These are phyloP conservation scores for Sebastes oblongus DNA, from an alignment of 2,797 vertebrate genomes.

Conservation along the genomic window DNA sequence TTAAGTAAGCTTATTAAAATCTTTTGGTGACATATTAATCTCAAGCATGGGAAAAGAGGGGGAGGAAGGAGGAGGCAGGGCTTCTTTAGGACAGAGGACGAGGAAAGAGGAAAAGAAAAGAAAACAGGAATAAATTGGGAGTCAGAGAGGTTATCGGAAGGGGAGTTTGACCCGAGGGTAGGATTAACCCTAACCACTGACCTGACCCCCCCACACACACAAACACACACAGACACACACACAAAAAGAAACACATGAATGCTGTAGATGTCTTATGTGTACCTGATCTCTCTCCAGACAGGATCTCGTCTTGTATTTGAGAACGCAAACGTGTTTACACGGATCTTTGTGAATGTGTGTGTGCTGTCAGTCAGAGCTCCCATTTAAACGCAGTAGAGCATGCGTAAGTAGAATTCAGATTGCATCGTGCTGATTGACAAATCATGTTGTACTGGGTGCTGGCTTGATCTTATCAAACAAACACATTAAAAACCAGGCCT, in stretches of 20 bases:
- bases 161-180: slow-evolving; percentile 25
- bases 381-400: neutral
- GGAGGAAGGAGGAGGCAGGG: neutral
- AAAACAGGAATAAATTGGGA: slow-evolving; percentile 20
- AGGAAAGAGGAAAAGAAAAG: neutral
- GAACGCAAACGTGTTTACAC: neutral
- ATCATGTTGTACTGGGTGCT: neutral
- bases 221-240: neutral
- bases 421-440: neutral
- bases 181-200: slow-evolving; percentile 39
- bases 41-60: slow-evolving; percentile 1
- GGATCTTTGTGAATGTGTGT: neutral
- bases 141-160: slow-evolving; percentile 41
- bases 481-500: neutral
- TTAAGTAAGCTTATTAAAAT: neutral
- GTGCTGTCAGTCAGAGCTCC: neutral
- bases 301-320: neutral
- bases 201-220: neutral
- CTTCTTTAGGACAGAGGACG: neutral
- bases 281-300: neutral
- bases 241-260: neutral
- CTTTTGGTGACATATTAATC: neutral
- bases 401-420: neutral
- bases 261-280: neutral
- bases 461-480: neutral